These are phyloP conservation scores for Pocillopora verrucosa DNA, from an alignment of 64 coral and sea anemone genomes.

Conservation along the genomic window DNA sequence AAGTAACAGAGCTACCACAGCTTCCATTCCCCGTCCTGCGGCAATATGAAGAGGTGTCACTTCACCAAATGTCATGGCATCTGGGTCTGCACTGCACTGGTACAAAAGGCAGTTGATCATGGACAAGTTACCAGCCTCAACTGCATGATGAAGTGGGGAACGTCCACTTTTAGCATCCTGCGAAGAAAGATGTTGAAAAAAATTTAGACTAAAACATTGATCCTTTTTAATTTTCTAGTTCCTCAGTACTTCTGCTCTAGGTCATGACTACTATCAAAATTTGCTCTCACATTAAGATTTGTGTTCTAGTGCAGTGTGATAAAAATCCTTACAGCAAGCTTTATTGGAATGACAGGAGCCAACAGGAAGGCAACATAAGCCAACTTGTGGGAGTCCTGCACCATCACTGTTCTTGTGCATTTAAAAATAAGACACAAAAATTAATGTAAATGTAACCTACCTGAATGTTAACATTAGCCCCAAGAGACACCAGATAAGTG, in stretches of 20 bases:
- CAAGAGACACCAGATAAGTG: conserved; percentile 46
- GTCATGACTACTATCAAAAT: no score
- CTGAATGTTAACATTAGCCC: conserved; percentile 74
- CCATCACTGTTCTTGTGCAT: no score
- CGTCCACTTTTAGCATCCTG: conserved; percentile 90
- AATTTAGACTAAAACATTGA: neutral
- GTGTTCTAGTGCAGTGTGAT: no score
- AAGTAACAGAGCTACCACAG: conserved; percentile 65
- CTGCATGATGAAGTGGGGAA: conserved; percentile 76
- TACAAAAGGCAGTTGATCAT: conserved; percentile 77
- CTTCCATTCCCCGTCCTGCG: conserved; percentile 71
- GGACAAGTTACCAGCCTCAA: conserved; percentile 74
- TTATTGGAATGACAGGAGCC: no score
- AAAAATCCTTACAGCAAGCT: no score
- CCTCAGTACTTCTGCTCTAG: no score
- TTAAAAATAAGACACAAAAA: neutral
- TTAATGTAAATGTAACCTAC: conserved; percentile 11
- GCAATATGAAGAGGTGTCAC: conserved; percentile 89
- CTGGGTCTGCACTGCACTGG: conserved; percentile 63
- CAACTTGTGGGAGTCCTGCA: no score
- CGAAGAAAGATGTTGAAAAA: neutral
- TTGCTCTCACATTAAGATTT: no score
- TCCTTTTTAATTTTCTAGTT: no score
- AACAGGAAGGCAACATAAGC: no score
- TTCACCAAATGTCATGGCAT: conserved; percentile 69